A percentile compares a stretch with the other conserved stretches of the same genome.
These are phyloP conservation scores for Mus minutoides DNA, from an alignment of 2,797 vertebrate genomes.

Conservation along the genomic window DNA sequence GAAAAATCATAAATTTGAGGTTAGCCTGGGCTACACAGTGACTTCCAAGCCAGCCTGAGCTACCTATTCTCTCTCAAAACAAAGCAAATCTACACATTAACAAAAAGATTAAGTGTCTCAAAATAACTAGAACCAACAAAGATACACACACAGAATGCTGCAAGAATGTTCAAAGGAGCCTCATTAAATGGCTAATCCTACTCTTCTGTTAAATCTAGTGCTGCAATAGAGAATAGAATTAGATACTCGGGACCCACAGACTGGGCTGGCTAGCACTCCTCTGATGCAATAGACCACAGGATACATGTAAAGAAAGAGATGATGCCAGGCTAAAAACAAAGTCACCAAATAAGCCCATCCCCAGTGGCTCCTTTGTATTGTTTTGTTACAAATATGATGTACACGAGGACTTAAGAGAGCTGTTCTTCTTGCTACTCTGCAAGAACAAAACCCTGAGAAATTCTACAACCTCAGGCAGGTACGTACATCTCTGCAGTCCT, in stretches of 20 bases:
- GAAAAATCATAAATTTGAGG: background rate
- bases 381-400: background rate
- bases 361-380: background rate
- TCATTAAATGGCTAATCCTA: background rate
- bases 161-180: background rate
- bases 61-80: background rate
- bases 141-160: background rate
- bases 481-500: background rate
- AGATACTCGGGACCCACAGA: background rate
- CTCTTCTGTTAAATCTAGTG: background rate
- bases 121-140: background rate
- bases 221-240: background rate
- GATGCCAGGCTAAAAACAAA: background rate
- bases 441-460: background rate
- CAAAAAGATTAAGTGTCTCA: background rate
- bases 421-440: background rate
- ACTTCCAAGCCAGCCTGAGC: background rate
- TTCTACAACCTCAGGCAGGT: background rate
- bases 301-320: background rate
- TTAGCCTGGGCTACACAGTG: background rate
- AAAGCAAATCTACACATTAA: background rate
- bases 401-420: background rate
- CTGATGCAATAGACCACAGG: background rate
- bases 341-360: background rate
- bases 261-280: rapidly evolving